Evolutionary conservation across 1,140 invertebrate species (phyloP).

Genomic region (Cydia amplana): DNA sequence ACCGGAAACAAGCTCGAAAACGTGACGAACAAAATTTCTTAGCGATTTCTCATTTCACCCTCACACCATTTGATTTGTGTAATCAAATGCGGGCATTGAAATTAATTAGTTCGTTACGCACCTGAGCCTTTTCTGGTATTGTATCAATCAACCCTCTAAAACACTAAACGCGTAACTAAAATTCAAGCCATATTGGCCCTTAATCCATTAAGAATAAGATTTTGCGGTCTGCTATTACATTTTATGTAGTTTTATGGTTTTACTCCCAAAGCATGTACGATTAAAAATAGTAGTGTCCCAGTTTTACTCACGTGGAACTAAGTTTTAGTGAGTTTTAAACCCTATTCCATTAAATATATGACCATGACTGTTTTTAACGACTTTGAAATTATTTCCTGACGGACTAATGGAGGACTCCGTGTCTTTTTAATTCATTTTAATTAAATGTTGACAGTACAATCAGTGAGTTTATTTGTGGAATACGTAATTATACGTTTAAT

Average conservation of each 20-base stretch:
- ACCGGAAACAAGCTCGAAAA: slow-evolving; percentile 68
- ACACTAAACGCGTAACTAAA: slow-evolving; percentile 38
- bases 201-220: not conserved
- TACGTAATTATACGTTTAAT: slow-evolving; percentile 37
- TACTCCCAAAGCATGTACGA: not conserved
- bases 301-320: not conserved
- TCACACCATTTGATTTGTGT: slow-evolving; percentile 76
- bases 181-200: not conserved
- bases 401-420: slow-evolving; percentile 37
- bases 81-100: slow-evolving; percentile 78
- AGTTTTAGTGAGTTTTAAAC: not conserved
- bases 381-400: slow-evolving; percentile 33
- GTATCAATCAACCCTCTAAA: slow-evolving; percentile 32
- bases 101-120: slow-evolving; percentile 79
- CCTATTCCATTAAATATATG: not conserved
- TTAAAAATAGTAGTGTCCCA: slow-evolving; percentile 1
- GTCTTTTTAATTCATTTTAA: slow-evolving; percentile 46
- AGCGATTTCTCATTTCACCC: slow-evolving; percentile 78
- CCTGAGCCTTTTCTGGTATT: slow-evolving; percentile 67
- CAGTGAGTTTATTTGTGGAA: slow-evolving; percentile 37
- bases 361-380: slow-evolving; percentile 22
- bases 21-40: slow-evolving; percentile 78
- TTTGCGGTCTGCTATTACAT: not conserved
- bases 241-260: not conserved
- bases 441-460: slow-evolving; percentile 52